phyloP scores from a whole-genome alignment of 2,797 vertebrate species.

The Podarcis lilfordi region DNA sequence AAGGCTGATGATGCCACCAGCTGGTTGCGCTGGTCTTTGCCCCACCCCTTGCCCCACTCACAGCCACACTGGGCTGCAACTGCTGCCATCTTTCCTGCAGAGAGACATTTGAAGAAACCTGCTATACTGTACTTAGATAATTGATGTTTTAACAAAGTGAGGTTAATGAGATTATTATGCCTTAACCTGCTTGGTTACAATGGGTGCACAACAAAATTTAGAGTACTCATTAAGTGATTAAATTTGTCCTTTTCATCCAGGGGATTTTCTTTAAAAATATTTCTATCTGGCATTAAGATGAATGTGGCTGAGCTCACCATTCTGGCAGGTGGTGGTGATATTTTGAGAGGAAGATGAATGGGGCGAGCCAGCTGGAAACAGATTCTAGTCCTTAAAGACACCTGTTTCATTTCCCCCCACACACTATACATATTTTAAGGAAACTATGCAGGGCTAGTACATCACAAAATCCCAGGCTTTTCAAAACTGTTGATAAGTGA shows the following conservation, averaged over 20 bases:
- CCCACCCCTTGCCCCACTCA: no score
- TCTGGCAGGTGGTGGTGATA: slow-evolving; percentile 44
- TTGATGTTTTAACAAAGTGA: slow-evolving; percentile 37
- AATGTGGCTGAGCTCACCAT: slow-evolving; percentile 38
- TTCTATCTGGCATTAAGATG: slow-evolving; percentile 42
- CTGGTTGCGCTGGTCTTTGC: no score
- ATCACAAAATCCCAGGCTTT: background rate
- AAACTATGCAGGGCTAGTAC: background rate
- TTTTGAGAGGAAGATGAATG: slow-evolving; percentile 50
- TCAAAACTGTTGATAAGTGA: background rate
- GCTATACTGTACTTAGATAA: slow-evolving; percentile 30
- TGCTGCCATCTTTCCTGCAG: slow-evolving; percentile 35
- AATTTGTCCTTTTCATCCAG: slow-evolving; percentile 19
- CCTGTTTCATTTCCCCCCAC: slow-evolving; percentile 11
- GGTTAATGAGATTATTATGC: background rate
- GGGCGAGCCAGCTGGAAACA: slow-evolving; percentile 42
- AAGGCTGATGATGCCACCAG: no score
- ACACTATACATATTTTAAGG: background rate
- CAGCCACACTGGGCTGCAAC: slow-evolving; percentile 3
- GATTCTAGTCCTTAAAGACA: slow-evolving; percentile 10
- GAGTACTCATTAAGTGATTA: background rate
- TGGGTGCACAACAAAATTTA: slow-evolving; percentile 11
- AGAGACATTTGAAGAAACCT: slow-evolving; percentile 39
- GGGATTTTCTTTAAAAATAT: slow-evolving; percentile 39
- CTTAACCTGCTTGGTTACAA: background rate